Evolutionary conservation across 2,797 vertebrate species (phyloP).

Genomic region (Sebastes nivosus): DNA sequence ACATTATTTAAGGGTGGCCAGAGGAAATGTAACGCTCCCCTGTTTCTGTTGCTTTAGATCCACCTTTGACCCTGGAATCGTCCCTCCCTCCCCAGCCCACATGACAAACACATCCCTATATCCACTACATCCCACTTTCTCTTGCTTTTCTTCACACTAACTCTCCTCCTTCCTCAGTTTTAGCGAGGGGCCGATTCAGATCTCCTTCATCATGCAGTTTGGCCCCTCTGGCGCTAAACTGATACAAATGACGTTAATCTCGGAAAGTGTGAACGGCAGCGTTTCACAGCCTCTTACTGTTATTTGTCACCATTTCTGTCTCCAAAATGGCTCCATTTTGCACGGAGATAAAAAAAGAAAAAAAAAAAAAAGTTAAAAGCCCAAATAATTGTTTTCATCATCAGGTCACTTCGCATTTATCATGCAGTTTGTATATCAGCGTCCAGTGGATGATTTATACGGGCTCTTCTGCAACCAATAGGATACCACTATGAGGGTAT

Average conservation of each 20-base stretch:
- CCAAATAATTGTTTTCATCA: slow-evolving; percentile 84
- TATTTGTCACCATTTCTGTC: slow-evolving; percentile 86
- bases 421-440: slow-evolving; percentile 77
- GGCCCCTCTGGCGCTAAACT: slow-evolving; percentile 79
- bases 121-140: slow-evolving; percentile 48
- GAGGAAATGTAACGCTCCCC: slow-evolving; percentile 79
- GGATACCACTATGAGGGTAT: slow-evolving; percentile 68
- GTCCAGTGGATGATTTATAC: slow-evolving; percentile 77
- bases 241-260: slow-evolving; percentile 87
- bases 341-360: slow-evolving; percentile 60
- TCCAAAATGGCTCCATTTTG: slow-evolving; percentile 73
- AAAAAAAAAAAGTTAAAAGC: slow-evolving; percentile 76
- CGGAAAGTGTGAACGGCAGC: slow-evolving; percentile 80
- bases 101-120: slow-evolving; percentile 68
- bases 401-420: slow-evolving; percentile 73
- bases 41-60: slow-evolving; percentile 81
- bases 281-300: slow-evolving; percentile 70
- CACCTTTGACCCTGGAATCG: slow-evolving; percentile 73
- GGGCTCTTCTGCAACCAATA: slow-evolving; percentile 60
- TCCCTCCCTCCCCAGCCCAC: slow-evolving; percentile 54
- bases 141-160: slow-evolving; percentile 39
- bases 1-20: slow-evolving; percentile 84
- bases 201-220: slow-evolving; percentile 76
- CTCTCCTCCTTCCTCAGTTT: slow-evolving; percentile 45
- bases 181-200: slow-evolving; percentile 49